phyloP scores from a whole-genome alignment of 1,140 invertebrate species.

The Goniozus legneri region DNA sequence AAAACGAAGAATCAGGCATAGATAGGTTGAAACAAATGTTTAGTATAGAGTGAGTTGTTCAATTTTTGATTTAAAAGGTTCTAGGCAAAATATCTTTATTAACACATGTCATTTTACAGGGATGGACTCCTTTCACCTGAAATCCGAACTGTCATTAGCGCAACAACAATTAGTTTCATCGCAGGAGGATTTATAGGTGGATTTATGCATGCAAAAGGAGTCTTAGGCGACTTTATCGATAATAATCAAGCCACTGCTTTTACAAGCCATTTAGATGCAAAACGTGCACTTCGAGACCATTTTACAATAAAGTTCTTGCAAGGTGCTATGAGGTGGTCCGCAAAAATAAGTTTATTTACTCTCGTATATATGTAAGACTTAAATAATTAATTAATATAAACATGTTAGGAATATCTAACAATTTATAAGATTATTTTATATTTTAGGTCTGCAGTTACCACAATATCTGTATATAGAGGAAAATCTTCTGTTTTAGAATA shows the following conservation, averaged over 20 bases:
- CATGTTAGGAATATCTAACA: too few species aligned
- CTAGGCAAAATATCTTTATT: neutral
- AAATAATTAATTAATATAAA: constrained; percentile 3
- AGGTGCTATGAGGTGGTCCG: constrained; percentile 66
- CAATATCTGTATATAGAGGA: constrained; percentile 63
- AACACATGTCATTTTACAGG: neutral
- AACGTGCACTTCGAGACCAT: constrained; percentile 65
- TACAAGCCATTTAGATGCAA: constrained; percentile 63
- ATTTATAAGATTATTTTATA: too few species aligned
- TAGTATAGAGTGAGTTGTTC: constrained; percentile 15
- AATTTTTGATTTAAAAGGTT: neutral
- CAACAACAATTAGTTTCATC: constrained; percentile 3
- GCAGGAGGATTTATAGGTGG: too few species aligned
- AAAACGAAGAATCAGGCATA: constrained; percentile 12
- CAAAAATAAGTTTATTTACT: constrained; percentile 62
- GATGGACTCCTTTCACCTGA: too few species aligned
- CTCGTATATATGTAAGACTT: constrained; percentile 61
- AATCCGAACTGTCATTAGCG: too few species aligned
- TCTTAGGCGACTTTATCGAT: constrained; percentile 67
- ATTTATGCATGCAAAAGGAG: constrained; percentile 54
- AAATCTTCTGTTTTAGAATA: constrained; percentile 66
- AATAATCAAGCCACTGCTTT: constrained; percentile 71
- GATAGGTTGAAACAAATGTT: constrained; percentile 20
- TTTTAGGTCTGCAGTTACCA: constrained; percentile 59
- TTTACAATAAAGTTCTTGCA: constrained; percentile 64